Conservation (phyloP, 1,140 invertebrate genomes). For the Uloborus diversus region DNA sequence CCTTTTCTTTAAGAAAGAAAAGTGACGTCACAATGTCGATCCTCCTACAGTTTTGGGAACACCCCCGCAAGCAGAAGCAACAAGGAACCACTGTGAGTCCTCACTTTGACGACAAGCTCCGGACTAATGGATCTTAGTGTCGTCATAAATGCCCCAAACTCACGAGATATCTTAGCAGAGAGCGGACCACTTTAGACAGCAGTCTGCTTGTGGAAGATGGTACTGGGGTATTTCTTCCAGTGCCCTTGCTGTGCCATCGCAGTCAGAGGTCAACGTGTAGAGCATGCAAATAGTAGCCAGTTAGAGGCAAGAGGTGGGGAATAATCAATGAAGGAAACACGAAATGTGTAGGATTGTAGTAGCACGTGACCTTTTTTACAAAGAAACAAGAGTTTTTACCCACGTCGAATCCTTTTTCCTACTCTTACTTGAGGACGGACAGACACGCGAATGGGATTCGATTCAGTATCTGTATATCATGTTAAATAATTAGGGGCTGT, state of each 20-base stretch:
- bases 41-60: slow-evolving; percentile 47
- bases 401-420: too few species aligned
- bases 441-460: too few species aligned
- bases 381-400: too few species aligned
- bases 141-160: slow-evolving; percentile 28
- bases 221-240: background rate
- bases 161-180: slow-evolving; percentile 31
- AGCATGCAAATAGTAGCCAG: slow-evolving; percentile 31
- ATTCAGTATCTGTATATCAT: too few species aligned
- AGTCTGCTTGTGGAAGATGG: slow-evolving; percentile 19
- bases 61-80: slow-evolving; percentile 43
- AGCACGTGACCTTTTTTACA: background rate
- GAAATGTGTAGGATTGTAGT: background rate
- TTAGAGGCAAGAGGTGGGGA: slow-evolving; percentile 8
- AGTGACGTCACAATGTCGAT: slow-evolving; percentile 41
- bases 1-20: slow-evolving; percentile 23
- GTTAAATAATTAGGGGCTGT: too few species aligned
- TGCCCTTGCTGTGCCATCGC: slow-evolving; percentile 24
- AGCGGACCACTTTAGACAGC: slow-evolving; percentile 28
- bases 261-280: slow-evolving; percentile 43
- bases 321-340: background rate
- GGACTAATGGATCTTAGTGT: slow-evolving; percentile 34
- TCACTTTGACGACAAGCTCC: slow-evolving; percentile 16
- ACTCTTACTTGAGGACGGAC: too few species aligned
- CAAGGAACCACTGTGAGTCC: slow-evolving; percentile 49